A percentile compares a stretch with the other conserved stretches of the same genome.
These are phyloP conservation scores for Drosophila melanocephala DNA, from an alignment of 2,888 invertebrate species.

Conservation along the genomic window DNA sequence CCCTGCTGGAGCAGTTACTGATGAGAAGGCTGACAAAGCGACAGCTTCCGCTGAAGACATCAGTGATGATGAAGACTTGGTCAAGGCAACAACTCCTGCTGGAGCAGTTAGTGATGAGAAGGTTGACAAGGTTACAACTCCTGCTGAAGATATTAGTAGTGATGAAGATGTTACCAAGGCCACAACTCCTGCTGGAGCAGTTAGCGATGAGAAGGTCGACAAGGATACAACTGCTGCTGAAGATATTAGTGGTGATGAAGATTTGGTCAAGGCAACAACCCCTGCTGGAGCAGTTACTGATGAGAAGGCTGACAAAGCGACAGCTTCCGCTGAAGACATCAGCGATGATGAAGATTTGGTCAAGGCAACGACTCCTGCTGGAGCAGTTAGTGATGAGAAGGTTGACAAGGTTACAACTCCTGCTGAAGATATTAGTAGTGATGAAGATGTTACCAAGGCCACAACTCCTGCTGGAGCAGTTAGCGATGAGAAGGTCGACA, in stretches of 20 bases:
- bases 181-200: slow-evolving; percentile 27
- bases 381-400: slow-evolving; percentile 14
- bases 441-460: too few species aligned
- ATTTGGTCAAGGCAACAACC: slow-evolving; percentile 25
- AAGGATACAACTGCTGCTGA: slow-evolving; percentile 10
- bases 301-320: slow-evolving; percentile 8
- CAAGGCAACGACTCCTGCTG: slow-evolving; percentile 27
- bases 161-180: neutral
- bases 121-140: too few species aligned
- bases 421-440: neutral
- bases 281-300: neutral
- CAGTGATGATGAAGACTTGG: slow-evolving; percentile 22
- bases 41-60: slow-evolving; percentile 9
- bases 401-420: slow-evolving; percentile 28
- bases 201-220: slow-evolving; percentile 1
- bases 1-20: slow-evolving; percentile 12
- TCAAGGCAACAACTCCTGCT: slow-evolving; percentile 23
- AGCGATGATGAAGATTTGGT: slow-evolving; percentile 9
- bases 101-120: too few species aligned
- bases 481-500: slow-evolving; percentile 8
- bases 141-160: too few species aligned
- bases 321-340: slow-evolving; percentile 7
- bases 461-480: slow-evolving; percentile 2
- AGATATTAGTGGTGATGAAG: slow-evolving; percentile 13
- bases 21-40: slow-evolving; percentile 11